phyloP scores from a whole-genome alignment of 2,888 invertebrate species.

The Linnaemya vulpina region DNA sequence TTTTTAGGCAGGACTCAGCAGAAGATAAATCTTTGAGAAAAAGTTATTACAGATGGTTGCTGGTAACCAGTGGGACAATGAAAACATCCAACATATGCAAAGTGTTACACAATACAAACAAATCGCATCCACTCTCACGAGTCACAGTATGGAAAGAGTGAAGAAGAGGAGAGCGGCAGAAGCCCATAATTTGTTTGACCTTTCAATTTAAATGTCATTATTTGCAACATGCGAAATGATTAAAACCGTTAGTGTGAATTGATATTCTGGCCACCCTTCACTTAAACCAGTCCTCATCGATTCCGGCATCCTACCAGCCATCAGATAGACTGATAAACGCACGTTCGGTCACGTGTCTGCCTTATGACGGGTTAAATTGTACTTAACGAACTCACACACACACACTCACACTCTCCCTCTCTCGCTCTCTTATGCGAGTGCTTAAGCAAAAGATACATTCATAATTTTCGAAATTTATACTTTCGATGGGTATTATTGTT shows the following conservation, averaged over 20 bases:
- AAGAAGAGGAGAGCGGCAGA: background rate
- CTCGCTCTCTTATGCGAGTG: background rate
- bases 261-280: background rate
- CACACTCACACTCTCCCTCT: too few species aligned
- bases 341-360: constrained; percentile 72
- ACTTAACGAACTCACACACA: constrained; percentile 18
- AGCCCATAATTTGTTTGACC: constrained; percentile 79
- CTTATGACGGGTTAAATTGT: constrained; percentile 28
- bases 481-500: constrained; percentile 1
- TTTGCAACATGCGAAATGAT: constrained; percentile 55
- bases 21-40: constrained; percentile 2
- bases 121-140: constrained; percentile 18
- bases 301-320: background rate
- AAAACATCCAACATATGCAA: constrained; percentile 68
- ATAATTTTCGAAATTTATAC: constrained; percentile 51
- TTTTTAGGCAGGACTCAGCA: background rate
- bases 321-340: constrained; percentile 57
- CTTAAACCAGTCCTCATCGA: background rate
- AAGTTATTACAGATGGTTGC: constrained; percentile 3
- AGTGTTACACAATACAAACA: constrained; percentile 40
- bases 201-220: constrained; percentile 75
- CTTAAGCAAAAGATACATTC: constrained; percentile 10
- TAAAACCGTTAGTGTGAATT: constrained; percentile 52
- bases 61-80: constrained; percentile 53
- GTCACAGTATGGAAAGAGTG: background rate